phyloP scores from a whole-genome alignment of 2,113 vertebrate genomes.

The Scytalopus superciliaris region DNA sequence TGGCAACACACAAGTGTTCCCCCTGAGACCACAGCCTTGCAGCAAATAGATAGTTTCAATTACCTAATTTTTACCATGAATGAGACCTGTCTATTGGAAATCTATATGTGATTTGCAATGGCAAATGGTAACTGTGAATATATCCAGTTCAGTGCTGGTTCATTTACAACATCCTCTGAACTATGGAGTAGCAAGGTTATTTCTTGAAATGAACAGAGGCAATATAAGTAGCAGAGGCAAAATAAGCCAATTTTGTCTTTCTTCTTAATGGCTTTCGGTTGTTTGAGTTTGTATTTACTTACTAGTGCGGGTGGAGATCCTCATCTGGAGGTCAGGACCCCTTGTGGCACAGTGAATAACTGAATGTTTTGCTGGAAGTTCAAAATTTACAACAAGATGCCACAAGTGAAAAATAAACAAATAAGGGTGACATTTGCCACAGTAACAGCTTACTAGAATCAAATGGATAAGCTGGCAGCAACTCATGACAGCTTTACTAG shows the following conservation, averaged over 20 bases:
- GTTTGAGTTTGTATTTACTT: neutral
- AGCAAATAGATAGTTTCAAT: constrained; percentile 71
- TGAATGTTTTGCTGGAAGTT: neutral
- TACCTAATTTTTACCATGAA: constrained; percentile 73
- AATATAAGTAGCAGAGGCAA: neutral
- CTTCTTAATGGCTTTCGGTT: neutral
- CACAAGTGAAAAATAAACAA: neutral
- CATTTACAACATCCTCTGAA: constrained; percentile 58
- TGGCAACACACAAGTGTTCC: constrained; percentile 1
- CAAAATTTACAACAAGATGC: neutral
- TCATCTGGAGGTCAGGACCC: neutral
- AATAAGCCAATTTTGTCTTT: neutral
- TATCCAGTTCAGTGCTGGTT: neutral
- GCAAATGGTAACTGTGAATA: constrained; percentile 43
- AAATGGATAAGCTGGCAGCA: neutral
- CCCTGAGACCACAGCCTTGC: constrained; percentile 56
- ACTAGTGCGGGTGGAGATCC: neutral
- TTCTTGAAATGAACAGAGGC: constrained; percentile 36
- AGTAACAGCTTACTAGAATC: neutral
- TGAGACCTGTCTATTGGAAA: constrained; percentile 73
- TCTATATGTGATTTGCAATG: constrained; percentile 66
- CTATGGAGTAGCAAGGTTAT: neutral
- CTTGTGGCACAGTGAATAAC: neutral
- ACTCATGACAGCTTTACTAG: neutral
- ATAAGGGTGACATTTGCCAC: neutral